These are phyloP conservation scores for Onychostoma macrolepis DNA, from an alignment of 2,113 vertebrate genomes.

Conservation along the genomic window DNA sequence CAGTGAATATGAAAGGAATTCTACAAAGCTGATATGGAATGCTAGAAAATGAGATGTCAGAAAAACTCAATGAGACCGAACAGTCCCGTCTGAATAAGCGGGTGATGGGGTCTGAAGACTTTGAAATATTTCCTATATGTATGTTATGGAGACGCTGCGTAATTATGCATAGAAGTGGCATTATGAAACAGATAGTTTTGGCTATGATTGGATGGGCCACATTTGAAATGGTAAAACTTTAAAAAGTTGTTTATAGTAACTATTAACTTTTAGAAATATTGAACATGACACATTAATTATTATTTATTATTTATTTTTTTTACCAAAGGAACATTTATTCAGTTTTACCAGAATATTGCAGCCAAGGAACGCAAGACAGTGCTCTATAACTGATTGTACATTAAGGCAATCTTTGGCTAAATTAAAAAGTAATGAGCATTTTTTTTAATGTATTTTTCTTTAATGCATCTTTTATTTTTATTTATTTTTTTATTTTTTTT, in stretches of 20 bases:
- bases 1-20: slow-evolving; percentile 32
- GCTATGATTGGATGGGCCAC: not conserved
- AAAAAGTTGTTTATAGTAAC: not conserved
- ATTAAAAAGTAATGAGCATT: too few species aligned
- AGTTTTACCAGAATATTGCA: too few species aligned
- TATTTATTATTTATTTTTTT: too few species aligned
- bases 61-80: slow-evolving; percentile 14
- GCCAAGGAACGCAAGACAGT: too few species aligned
- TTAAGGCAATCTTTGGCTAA: too few species aligned
- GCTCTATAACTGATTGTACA: too few species aligned
- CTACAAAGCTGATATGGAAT: slow-evolving; percentile 11
- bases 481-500: too few species aligned
- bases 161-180: not conserved
- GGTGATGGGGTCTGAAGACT: not conserved
- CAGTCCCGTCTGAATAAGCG: not conserved
- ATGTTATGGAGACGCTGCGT: not conserved
- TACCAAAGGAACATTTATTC: too few species aligned
- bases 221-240: not conserved
- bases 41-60: slow-evolving; percentile 40
- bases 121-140: not conserved
- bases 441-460: too few species aligned
- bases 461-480: too few species aligned
- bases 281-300: too few species aligned
- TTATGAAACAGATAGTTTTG: not conserved
- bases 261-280: not conserved